phyloP scores from a whole-genome alignment of 2,888 invertebrate species.

The Lamellibrachia columna region DNA sequence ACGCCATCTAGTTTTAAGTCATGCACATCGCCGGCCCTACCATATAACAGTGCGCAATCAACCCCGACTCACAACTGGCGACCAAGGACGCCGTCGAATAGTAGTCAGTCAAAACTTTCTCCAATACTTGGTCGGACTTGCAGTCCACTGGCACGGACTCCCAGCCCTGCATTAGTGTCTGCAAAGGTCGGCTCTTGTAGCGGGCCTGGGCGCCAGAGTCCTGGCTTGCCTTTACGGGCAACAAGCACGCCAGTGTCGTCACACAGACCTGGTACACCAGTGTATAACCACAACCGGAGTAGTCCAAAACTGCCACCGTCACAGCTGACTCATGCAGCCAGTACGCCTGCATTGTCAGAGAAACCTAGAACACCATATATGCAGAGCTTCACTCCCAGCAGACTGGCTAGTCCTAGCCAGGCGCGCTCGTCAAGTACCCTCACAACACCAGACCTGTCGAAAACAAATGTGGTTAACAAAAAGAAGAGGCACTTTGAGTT shows the following conservation, averaged over 20 bases:
- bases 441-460: constrained; percentile 31
- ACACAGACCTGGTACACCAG: not conserved
- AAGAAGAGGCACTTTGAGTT: constrained; percentile 34
- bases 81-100: constrained; percentile 22
- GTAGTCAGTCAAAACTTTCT: not conserved
- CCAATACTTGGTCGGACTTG: constrained; percentile 6
- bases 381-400: constrained; percentile 25
- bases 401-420: constrained; percentile 2
- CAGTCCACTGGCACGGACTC: not conserved
- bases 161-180: not conserved
- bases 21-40: constrained; percentile 38
- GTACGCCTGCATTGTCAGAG: not conserved
- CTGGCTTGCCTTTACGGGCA: not conserved
- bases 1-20: constrained; percentile 38
- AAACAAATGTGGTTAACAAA: constrained; percentile 42
- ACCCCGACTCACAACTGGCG: constrained; percentile 32
- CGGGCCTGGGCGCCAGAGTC: not conserved
- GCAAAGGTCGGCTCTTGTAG: not conserved
- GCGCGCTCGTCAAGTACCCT: constrained; percentile 3
- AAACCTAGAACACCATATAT: not conserved
- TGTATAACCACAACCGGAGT: constrained; percentile 19
- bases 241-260: not conserved
- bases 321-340: not conserved
- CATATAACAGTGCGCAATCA: constrained; percentile 33
- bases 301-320: not conserved